Conservation (phyloP, 2,113 vertebrate species). For the Chauna torquata region DNA sequence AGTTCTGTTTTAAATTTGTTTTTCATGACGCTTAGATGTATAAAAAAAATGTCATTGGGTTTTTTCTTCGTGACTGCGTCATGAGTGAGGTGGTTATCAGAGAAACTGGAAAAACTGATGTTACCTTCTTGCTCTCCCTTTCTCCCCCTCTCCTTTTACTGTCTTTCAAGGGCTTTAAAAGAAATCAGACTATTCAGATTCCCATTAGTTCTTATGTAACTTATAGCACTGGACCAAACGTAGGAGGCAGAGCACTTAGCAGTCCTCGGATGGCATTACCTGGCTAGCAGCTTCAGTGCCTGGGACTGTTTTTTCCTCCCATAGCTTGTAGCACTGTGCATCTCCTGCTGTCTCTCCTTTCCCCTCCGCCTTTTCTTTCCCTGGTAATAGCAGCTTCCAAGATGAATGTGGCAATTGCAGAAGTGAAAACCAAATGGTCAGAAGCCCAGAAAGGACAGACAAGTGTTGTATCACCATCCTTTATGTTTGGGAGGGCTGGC, state of each 20-base stretch:
- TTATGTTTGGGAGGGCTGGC: neutral
- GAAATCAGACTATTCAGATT: neutral
- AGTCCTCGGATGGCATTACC: neutral
- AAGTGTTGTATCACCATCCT: fast-evolving
- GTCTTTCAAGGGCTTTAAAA: conserved; percentile 20
- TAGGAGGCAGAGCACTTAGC: neutral
- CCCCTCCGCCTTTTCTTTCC: neutral
- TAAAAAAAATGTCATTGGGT: neutral
- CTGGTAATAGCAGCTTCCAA: neutral
- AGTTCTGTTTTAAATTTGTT: neutral
- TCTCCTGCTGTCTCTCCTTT: neutral
- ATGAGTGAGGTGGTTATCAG: neutral
- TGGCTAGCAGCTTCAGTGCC: neutral
- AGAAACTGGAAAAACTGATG: neutral
- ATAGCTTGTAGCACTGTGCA: neutral
- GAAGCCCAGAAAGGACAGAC: neutral
- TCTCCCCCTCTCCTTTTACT: neutral
- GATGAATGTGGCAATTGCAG: neutral
- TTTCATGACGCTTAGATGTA: neutral
- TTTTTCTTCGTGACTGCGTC: neutral
- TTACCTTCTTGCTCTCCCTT: neutral
- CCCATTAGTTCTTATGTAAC: neutral
- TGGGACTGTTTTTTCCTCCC: neutral
- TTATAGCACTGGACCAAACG: neutral
- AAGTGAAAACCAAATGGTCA: neutral